Conservation (phyloP, 1,140 invertebrate genomes). For the Heterodera carotae region DNA sequence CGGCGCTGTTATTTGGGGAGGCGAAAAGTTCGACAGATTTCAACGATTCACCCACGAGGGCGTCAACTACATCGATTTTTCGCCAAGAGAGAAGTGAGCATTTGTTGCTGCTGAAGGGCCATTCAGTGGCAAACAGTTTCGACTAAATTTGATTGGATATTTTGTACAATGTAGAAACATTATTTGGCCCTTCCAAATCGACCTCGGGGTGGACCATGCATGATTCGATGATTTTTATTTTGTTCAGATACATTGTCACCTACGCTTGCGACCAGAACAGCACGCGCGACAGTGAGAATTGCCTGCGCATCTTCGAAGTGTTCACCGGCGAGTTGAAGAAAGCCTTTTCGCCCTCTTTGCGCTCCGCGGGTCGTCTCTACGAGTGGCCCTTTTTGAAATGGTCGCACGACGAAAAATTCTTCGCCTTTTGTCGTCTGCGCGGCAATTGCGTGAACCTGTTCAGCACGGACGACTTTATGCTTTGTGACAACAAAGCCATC, state of each 20-base stretch:
- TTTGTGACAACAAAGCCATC: conserved; percentile 51
- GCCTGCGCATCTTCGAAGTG: conserved; percentile 62
- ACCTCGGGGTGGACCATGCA: no score
- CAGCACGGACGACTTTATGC: conserved; percentile 69
- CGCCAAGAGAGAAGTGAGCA: conserved; percentile 84
- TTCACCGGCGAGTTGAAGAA: conserved; percentile 64
- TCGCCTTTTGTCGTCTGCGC: conserved; percentile 70
- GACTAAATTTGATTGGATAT: no score
- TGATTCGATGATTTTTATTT: conserved; percentile 26
- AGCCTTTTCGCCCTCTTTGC: conserved; percentile 51
- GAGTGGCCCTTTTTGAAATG: conserved; percentile 71
- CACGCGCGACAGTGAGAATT: conserved; percentile 46
- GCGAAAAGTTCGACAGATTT: conserved; percentile 86
- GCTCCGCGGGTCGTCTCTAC: conserved; percentile 41
- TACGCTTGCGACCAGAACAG: conserved; percentile 49
- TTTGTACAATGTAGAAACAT: no score
- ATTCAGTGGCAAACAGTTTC: no score
- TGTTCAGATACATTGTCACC: conserved; percentile 60
- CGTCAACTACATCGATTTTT: conserved; percentile 94
- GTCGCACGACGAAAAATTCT: conserved; percentile 94
- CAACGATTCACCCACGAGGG: conserved; percentile 85
- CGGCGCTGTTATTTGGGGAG: conserved; percentile 95
- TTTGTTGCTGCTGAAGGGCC: not conserved
- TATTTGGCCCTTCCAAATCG: no score
- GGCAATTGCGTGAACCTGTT: conserved; percentile 83